A percentile compares a stretch with the other conserved stretches of the same genome.
Conservation (phyloP, 2,888 invertebrate species). For the Scaptomyza reducta region DNA sequence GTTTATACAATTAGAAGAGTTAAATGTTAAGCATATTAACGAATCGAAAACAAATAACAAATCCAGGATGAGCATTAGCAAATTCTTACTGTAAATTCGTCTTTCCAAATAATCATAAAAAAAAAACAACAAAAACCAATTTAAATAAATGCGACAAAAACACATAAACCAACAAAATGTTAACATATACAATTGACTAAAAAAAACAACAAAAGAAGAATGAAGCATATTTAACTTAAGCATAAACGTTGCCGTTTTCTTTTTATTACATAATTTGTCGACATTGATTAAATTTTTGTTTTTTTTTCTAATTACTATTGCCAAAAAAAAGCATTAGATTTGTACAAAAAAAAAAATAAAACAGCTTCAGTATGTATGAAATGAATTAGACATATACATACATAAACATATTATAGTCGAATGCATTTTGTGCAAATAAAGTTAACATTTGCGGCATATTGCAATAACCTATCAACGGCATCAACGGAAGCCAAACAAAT, state of each 20-base stretch:
- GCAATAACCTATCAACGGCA: too few species aligned
- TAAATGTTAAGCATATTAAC: constrained; percentile 40
- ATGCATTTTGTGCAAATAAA: too few species aligned
- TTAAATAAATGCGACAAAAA: constrained; percentile 52
- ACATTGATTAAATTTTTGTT: too few species aligned
- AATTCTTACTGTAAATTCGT: constrained; percentile 73
- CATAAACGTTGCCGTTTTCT: constrained; percentile 20
- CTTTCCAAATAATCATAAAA: constrained; percentile 70
- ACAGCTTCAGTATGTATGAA: too few species aligned
- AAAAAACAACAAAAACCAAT: constrained; percentile 32
- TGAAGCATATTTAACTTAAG: constrained; percentile 33
- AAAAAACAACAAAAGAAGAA: constrained; percentile 35
- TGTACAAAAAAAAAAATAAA: too few species aligned
- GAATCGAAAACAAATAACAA: constrained; percentile 26
- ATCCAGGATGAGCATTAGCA: constrained; percentile 45
- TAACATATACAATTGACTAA: constrained; percentile 27
- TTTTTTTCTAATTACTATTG: too few species aligned
- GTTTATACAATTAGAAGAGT: constrained; percentile 53
- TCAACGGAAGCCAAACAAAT: too few species aligned
- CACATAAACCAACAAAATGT: constrained; percentile 23
- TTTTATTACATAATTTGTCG: neutral
- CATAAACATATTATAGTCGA: too few species aligned
- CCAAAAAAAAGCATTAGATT: too few species aligned
- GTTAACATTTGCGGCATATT: too few species aligned
- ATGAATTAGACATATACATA: too few species aligned